Base-by-base conservation (phyloP, 2,113 vertebrate species). In the Cranoglanis bouderius region DNA sequence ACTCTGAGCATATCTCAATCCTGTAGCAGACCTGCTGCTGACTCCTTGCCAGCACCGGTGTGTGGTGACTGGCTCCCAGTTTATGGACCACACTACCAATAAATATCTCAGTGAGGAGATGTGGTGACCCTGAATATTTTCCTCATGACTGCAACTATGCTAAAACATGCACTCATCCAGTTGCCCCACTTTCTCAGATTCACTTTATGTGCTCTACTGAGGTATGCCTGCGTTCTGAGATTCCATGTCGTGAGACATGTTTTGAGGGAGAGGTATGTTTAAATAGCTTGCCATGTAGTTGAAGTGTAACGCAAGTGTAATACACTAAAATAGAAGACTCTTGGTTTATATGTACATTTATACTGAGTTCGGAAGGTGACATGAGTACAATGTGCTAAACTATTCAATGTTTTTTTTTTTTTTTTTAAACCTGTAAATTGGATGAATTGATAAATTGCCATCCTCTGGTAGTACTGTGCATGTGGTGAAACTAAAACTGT, bases 141-240 rank as follows among this genome's bases (percentile, higher is more conserved):
- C 38, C 6, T 32, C 21, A 16, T 82, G 61, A 29, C 12, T 63
- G 6, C 24, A 14, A 53, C 13, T 24, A 9, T 26, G 4, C 35
- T 24, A 26, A 55, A 46, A 35, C 16, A 19, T 46, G 9, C 29
- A 24, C 38, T 82, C 13, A 0, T 65, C 12, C 12, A 4, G 40
- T 3, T 74, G 16, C 78, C 32, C 19, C 0, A 19, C 35, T n/a
- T 29, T 51, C 18, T 24, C 88, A 96, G 94, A 95, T 96, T 78
- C 93, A 93, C 89, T 96, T 96, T 87, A 94, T 96, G 95, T 96
- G 95, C 72, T 95, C 94, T 1, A 35, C 93, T 19, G 94, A 95
- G 49, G 92, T 96, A 83, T 96, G 95, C 84, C 18, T 89, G 32
- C 75, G 92, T 6, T 0, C 18, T 9, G 90, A 92, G n/a, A 91